A percentile compares a stretch with the other conserved stretches of the same genome.
Evolutionary conservation across 2,113 vertebrate species (phyloP).

Genomic region (Epinephelus fuscoguttatus): DNA sequence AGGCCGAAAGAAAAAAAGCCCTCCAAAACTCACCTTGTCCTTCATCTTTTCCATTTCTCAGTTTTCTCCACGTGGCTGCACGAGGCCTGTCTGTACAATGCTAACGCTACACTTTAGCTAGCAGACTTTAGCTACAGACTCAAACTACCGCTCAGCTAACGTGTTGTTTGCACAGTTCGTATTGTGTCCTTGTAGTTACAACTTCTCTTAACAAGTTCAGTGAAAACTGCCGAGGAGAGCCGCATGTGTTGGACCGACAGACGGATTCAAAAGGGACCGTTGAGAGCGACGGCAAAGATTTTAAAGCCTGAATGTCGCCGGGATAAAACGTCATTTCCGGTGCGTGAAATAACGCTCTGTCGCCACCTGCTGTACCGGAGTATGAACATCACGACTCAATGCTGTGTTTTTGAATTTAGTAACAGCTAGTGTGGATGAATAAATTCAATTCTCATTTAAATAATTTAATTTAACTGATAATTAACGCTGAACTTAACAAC

Average conservation of each 20-base stretch:
- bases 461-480: too few relatives aligned
- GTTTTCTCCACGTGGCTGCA: slow-evolving; percentile 53
- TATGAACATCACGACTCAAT: background rate
- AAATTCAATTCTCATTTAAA: too few relatives aligned
- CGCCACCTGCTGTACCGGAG: slow-evolving; percentile 31
- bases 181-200: accelerated
- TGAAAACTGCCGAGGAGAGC: accelerated
- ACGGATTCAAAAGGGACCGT: too few relatives aligned
- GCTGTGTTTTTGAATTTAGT: too few relatives aligned
- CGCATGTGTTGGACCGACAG: accelerated
- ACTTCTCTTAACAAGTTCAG: accelerated
- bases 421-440: too few relatives aligned
- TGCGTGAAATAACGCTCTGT: background rate
- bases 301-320: slow-evolving; percentile 50
- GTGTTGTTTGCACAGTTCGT: accelerated
- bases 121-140: background rate
- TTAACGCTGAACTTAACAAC: too few relatives aligned
- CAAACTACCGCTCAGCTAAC: too few relatives aligned
- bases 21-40: background rate
- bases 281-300: background rate
- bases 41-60: background rate
- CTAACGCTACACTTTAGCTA: background rate
- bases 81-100: background rate
- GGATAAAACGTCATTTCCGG: slow-evolving; percentile 23
- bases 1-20: accelerated